Evolutionary conservation across 92 coral and sea anemone genomes (phyloP), one percentile per base, ranked within the genome.

Genomic region (Porites cylindrica): DNA sequence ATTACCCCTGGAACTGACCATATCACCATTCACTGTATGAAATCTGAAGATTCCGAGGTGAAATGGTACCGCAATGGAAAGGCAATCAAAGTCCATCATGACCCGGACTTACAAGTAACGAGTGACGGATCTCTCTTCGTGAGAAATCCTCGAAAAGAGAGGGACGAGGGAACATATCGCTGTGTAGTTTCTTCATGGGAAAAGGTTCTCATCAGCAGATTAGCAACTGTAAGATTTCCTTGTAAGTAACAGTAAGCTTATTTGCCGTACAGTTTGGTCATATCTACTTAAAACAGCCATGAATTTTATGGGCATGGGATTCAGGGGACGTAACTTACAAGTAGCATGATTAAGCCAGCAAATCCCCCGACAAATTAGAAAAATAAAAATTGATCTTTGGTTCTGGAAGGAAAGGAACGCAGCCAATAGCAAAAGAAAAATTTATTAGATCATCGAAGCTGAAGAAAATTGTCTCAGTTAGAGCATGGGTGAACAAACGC

Each of bases 51-150:
- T 23, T 85, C 91, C 73, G 69, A 79, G 0, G 98, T 95, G 76
- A 70, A 89, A 29, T 95, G 98, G 98, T 93, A 82, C 68, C 94
- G 87, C 6, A 85, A 89, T 73, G 83, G 89, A 73, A 67, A 79
- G 23, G 76, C 67, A 21, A 81, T 95, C 72, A 50, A 86, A 74
- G 79, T 88, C 21, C 72, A 72, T 18, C 74, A 81, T 19, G 76
- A 74, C 58, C 32, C 63, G 0, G 92, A 93, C 86, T 75, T 95
- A 23, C 90, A 88, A 56, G 82, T 91, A 66, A 87, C 93, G 11
- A 74, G 75, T 3, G 96, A 95, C 60, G 98, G 98, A 8, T 95
- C 98, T 3, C 83, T 95, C 50, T 89, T 85, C 62, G 96, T 93
- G 0, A 88, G 85, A 17, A 93, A 94, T 21, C 96, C 96, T 1